Evolutionary conservation across 2,888 invertebrate genomes (phyloP), one percentile per base, ranked within the genome.

Genomic region (Melanotus villosus): DNA sequence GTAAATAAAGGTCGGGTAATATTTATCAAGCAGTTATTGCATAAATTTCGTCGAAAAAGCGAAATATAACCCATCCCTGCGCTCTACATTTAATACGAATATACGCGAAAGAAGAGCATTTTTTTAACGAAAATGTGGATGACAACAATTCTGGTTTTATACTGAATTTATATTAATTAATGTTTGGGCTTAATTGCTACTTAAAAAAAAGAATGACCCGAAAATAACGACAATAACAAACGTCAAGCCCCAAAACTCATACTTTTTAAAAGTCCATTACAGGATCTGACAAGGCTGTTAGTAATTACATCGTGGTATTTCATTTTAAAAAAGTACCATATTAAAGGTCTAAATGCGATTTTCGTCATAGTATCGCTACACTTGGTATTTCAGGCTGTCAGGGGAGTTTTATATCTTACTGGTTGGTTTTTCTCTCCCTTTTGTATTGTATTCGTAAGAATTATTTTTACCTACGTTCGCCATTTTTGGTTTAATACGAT

Each of bases 11-110:
- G 32, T 45, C 16, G 63, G 45, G 47, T 47, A 58, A 65, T 65
- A 65, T 65, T 57, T 65, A 65, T 65, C 21, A 65, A 57, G 47
- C 57, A 45, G 65, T 65, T 65, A 57, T 57, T 65, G 45, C 57
- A 45, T 65, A 65, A 65, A 57, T 57, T 65, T 23, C 38, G 36
- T 16, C 16, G 56, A 56, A 52, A 56, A 64, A 64, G 50, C 45
- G 64, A 52, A 54, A 56, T 64, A 43, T 38, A 64, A 56, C 54
- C 23, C 34, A 7, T 23, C 38, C 32, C 19, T 26, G 4, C 38
- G 38, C 47, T 14, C 26, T 12, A 23, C 50, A 34, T 18, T 52
- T 32, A 52, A 52, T 18, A 18, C 32, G n/a, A 52, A 32, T 18
- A 32, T 19, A 52, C 6, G 26, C 5, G 18, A 23, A 47, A 47